Conservation (phyloP, 2,113 vertebrate genomes). For the Colaptes auratus region DNA sequence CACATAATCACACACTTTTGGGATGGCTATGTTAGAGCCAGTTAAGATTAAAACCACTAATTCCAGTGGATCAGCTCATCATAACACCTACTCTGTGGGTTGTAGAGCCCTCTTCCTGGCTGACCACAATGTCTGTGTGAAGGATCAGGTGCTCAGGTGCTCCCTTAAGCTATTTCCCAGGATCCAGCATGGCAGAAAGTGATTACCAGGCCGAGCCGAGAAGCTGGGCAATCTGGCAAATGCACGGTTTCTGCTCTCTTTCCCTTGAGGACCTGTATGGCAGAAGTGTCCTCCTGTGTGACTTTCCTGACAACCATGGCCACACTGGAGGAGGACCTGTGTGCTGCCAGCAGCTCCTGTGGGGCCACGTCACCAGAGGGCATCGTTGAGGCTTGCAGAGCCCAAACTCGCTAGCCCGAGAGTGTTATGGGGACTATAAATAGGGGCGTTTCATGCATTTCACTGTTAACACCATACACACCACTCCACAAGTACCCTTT, state of each 20-base stretch:
- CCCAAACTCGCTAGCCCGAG: neutral
- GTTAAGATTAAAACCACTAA: neutral
- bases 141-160: neutral
- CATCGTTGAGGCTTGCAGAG: neutral
- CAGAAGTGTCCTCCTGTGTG: neutral
- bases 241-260: neutral
- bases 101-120: neutral
- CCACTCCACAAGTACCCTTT: neutral
- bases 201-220: neutral
- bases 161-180: neutral
- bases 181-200: accelerated
- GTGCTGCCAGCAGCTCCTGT: neutral
- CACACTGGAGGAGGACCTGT: neutral
- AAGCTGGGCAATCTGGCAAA: neutral
- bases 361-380: neutral
- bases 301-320: neutral
- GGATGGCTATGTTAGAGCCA: neutral
- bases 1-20: neutral
- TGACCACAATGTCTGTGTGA: neutral
- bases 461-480: neutral
- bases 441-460: accelerated
- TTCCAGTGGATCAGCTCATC: neutral
- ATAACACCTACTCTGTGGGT: neutral
- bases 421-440: neutral
- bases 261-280: neutral